Evolutionary conservation across 2,797 vertebrate species (phyloP).

Genomic region (Pagetopsis macropterus): DNA sequence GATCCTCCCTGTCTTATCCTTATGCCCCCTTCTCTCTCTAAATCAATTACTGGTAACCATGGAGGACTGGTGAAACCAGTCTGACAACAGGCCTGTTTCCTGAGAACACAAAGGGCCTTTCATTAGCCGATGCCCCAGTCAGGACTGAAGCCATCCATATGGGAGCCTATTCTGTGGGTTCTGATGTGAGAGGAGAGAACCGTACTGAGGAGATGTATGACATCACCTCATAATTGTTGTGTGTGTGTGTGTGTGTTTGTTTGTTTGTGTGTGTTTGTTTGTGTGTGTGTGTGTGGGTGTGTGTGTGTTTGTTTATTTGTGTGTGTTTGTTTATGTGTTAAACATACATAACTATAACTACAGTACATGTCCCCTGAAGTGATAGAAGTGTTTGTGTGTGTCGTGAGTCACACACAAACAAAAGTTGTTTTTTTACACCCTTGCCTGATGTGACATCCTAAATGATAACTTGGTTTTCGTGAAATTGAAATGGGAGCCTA

Average conservation of each 20-base stretch:
- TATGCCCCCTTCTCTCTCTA: constrained; percentile 1
- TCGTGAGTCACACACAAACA: too few relatives aligned
- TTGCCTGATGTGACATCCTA: constrained; percentile 4
- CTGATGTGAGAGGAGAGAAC: constrained; percentile 19
- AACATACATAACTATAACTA: too few relatives aligned
- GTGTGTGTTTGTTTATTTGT: too few relatives aligned
- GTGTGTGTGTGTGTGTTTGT: background rate
- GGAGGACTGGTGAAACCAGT: constrained; percentile 62
- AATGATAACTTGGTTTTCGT: constrained; percentile 31
- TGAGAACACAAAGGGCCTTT: constrained; percentile 59
- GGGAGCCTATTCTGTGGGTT: constrained; percentile 19
- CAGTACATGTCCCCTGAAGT: too few relatives aligned
- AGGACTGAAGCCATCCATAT: constrained; percentile 22
- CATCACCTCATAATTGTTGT: background rate
- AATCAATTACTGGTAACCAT: constrained; percentile 64
- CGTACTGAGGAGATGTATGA: background rate
- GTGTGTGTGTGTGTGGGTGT: too few relatives aligned
- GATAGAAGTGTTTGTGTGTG: too few relatives aligned
- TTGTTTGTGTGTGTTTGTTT: background rate
- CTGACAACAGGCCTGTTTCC: constrained; percentile 52
- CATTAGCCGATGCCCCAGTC: constrained; percentile 44
- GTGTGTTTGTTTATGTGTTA: too few relatives aligned
- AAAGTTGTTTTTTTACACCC: constrained; percentile 4
- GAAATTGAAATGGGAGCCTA: constrained; percentile 6
- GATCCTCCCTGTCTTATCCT: background rate